Percentiles rank a stretch among this genome's conserved stretches.
Evolutionary conservation across 2,797 vertebrate species (phyloP).

Genomic region (Notolabrus celidotus): DNA sequence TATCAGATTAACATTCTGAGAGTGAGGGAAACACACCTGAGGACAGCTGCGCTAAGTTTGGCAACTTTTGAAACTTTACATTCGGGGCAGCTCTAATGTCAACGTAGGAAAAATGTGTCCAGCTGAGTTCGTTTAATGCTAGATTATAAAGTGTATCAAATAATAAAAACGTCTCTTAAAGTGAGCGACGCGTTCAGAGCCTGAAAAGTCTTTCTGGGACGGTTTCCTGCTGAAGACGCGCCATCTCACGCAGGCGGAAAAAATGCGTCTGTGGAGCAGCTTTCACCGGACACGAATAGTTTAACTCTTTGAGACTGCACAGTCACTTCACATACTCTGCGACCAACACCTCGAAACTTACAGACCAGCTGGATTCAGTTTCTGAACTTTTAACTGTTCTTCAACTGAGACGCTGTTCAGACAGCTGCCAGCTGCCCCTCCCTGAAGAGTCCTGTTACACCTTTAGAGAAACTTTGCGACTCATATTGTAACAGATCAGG

Average conservation of each 20-base stretch:
- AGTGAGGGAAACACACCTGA: neutral
- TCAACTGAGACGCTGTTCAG: neutral
- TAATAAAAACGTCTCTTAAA: too few relatives aligned
- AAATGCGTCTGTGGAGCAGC: neutral
- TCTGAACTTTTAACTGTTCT: neutral
- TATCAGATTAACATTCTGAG: fast-evolving
- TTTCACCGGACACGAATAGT: neutral
- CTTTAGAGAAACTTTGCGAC: neutral
- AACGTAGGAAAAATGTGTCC: neutral
- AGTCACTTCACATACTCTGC: neutral
- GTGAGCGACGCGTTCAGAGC: neutral
- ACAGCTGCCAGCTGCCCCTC: conserved; percentile 53
- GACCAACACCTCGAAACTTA: too few relatives aligned
- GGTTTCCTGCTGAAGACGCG: neutral
- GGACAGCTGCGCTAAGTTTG: too few relatives aligned
- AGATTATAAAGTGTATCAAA: too few relatives aligned
- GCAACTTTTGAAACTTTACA: neutral
- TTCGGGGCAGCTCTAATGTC: neutral
- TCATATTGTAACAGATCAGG: neutral
- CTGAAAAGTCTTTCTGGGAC: too few relatives aligned
- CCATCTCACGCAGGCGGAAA: conserved; percentile 5
- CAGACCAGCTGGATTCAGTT: too few relatives aligned
- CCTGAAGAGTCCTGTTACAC: conserved; percentile 30
- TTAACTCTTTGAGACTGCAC: neutral
- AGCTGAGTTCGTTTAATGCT: neutral